Percentiles rank a stretch among this genome's conserved stretches.
phyloP scores from a whole-genome alignment of 2,888 invertebrate species.

The Parnassius orleans region DNA sequence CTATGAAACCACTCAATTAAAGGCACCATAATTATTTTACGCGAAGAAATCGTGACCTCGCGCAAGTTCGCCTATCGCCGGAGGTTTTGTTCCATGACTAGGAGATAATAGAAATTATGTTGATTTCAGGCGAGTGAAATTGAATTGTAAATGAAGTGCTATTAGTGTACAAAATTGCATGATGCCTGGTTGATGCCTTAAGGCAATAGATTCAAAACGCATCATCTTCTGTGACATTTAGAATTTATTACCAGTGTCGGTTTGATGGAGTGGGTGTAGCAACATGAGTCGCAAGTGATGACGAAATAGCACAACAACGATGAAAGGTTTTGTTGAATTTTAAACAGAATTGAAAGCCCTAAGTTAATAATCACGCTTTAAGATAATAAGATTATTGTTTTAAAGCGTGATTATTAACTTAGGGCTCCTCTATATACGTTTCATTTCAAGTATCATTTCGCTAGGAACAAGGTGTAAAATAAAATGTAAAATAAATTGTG shows the following conservation, averaged over 20 bases:
- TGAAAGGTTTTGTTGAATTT: slow-evolving; percentile 11
- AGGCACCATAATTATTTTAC: slow-evolving; percentile 47
- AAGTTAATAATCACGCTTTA: no score
- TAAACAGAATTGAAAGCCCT: no score
- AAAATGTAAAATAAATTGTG: no score
- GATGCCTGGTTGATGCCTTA: slow-evolving; percentile 45
- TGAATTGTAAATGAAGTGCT: slow-evolving; percentile 32
- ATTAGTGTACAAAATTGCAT: slow-evolving; percentile 30
- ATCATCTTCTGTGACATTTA: slow-evolving; percentile 71
- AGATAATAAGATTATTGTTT: no score
- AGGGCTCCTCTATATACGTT: no score
- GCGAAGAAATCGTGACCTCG: slow-evolving; percentile 44
- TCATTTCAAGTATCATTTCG: no score
- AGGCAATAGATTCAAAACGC: slow-evolving; percentile 63
- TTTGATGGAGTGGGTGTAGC: slow-evolving; percentile 61
- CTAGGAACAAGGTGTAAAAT: no score
- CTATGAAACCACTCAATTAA: slow-evolving; percentile 55
- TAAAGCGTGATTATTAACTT: no score
- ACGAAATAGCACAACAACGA: slow-evolving; percentile 37
- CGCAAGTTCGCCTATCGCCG: slow-evolving; percentile 41
- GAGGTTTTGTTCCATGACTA: slow-evolving; percentile 36
- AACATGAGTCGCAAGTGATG: slow-evolving; percentile 41
- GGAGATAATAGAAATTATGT: slow-evolving; percentile 22
- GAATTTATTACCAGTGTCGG: slow-evolving; percentile 68
- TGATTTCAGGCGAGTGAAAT: slow-evolving; percentile 30